Evolutionary conservation across 2,888 invertebrate genomes (phyloP).

Genomic region (Pseudanteris insignis): DNA sequence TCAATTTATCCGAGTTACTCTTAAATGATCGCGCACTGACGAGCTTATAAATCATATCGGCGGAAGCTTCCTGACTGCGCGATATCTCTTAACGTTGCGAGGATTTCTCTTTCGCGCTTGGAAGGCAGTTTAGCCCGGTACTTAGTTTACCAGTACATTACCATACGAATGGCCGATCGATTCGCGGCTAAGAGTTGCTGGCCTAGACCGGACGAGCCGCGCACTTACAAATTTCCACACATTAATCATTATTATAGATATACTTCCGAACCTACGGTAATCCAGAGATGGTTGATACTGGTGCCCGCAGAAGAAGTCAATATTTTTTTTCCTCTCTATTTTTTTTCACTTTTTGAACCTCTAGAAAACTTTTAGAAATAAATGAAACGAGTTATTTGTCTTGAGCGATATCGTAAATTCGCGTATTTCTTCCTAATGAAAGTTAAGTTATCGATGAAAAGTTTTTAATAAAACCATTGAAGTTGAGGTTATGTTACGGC

Average conservation of each 20-base stretch:
- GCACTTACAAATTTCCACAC: slow-evolving; percentile 28
- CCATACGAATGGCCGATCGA: slow-evolving; percentile 67
- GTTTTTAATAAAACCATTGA: too few species aligned
- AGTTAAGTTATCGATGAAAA: too few species aligned
- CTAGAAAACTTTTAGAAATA: too few species aligned
- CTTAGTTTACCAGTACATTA: slow-evolving; percentile 62
- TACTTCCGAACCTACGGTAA: slow-evolving; percentile 5
- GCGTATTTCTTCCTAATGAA: too few species aligned
- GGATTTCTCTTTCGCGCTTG: slow-evolving; percentile 51
- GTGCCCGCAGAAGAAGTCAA: too few species aligned
- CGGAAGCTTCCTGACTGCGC: slow-evolving; percentile 58
- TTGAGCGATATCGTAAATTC: too few species aligned
- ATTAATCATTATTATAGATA: slow-evolving; percentile 47
- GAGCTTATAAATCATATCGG: slow-evolving; percentile 63
- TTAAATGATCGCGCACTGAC: slow-evolving; percentile 58
- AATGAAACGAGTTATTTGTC: too few species aligned
- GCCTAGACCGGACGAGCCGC: slow-evolving; percentile 49
- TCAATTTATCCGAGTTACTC: slow-evolving; percentile 49
- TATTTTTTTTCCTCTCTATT: too few species aligned
- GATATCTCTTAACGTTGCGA: slow-evolving; percentile 45
- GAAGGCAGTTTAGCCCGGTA: slow-evolving; percentile 64
- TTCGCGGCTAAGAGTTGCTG: slow-evolving; percentile 52
- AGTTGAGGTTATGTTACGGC: too few species aligned
- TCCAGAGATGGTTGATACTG: too few species aligned
- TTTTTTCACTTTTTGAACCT: too few species aligned